A percentile compares a stretch with the other conserved stretches of the same genome.
Conservation (phyloP, 2,113 vertebrate species). For the Smithornis capensis region DNA sequence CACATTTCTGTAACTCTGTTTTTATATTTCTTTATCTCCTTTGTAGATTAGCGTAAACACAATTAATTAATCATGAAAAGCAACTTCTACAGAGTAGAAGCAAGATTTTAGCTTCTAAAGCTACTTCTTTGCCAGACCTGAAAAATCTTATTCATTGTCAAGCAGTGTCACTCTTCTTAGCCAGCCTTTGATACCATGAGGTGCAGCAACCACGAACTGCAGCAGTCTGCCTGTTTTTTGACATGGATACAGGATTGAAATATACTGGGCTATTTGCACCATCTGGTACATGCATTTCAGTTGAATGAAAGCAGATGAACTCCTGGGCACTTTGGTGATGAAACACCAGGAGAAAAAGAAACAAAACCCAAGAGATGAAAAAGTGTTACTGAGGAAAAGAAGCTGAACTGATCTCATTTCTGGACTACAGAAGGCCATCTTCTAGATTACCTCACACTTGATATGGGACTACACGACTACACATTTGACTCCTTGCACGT, state of each 20-base stretch:
- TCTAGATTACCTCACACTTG: neutral
- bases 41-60: slow-evolving; percentile 59
- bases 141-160: slow-evolving; percentile 62
- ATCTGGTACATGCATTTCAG: slow-evolving; percentile 67
- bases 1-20: slow-evolving; percentile 1
- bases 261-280: slow-evolving; percentile 62
- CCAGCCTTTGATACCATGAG: slow-evolving; percentile 66
- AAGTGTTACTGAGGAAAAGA: slow-evolving; percentile 23
- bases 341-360: slow-evolving; percentile 58
- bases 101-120: slow-evolving; percentile 49
- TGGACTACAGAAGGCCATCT: slow-evolving; percentile 6
- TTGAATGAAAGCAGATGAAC: slow-evolving; percentile 58
- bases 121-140: slow-evolving; percentile 56
- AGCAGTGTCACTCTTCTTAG: slow-evolving; percentile 55
- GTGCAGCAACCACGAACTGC: slow-evolving; percentile 63
- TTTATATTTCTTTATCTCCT: slow-evolving; percentile 43
- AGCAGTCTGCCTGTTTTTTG: slow-evolving; percentile 63
- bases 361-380: slow-evolving; percentile 53
- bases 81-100: slow-evolving; percentile 40
- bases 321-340: slow-evolving; percentile 56
- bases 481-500: neutral
- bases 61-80: slow-evolving; percentile 69
- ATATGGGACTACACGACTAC: neutral
- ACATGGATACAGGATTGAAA: slow-evolving; percentile 62
- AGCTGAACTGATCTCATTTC: slow-evolving; percentile 2